Base-by-base conservation (phyloP, 2,888 invertebrate genomes). In the Drosophila imparisetae region DNA sequence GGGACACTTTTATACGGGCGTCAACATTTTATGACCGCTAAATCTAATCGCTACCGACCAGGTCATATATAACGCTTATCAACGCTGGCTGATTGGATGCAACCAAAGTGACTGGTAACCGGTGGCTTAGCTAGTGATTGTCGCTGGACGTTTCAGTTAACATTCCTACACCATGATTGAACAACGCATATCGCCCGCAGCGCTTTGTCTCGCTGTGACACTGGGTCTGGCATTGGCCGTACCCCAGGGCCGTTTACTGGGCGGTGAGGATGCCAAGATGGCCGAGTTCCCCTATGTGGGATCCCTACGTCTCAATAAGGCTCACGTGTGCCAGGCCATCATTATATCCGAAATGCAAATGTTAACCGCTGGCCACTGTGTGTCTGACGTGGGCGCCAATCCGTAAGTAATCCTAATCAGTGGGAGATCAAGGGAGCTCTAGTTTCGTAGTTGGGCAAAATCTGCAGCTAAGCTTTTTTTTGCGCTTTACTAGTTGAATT, bases 201-300 rank as follows among this genome's bases (percentile, higher is more conserved):
- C 71, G 52, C 60, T 85, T n/a, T 75, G 48, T 49, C 24, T 70
- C 36, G 65, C 53, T 6, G 65, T 73, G 48, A 66, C 68, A 32
- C 29, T 76, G 30, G 52, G 32, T 11, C 34, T 67, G 7, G 62
- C 18, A 2, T 4, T 30, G 18, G 77, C 84, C 29, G 32, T 63
- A 60, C 89, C 86, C 0, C 78, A 82, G 50, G 68, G 77, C 2
- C 86, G 91, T 29, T 74, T 92, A 15, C 66, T 89, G 49, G 92
- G 91, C 38, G 93, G 93, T 5, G 78, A 85, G 30, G 88, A 92
- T 72, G 93, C 92, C 24, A 42, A 59, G 0, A 42, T 77, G 13
- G 90, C 84, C 3, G 89, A 92, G 69, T 91, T 90, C 69, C 93
- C 93, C 10, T 91, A 91, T 81, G 91, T 92, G 68, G 90, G 86